Evolutionary conservation across 2,113 vertebrate genomes (phyloP).

Genomic region (Xiphophorus hellerii): DNA sequence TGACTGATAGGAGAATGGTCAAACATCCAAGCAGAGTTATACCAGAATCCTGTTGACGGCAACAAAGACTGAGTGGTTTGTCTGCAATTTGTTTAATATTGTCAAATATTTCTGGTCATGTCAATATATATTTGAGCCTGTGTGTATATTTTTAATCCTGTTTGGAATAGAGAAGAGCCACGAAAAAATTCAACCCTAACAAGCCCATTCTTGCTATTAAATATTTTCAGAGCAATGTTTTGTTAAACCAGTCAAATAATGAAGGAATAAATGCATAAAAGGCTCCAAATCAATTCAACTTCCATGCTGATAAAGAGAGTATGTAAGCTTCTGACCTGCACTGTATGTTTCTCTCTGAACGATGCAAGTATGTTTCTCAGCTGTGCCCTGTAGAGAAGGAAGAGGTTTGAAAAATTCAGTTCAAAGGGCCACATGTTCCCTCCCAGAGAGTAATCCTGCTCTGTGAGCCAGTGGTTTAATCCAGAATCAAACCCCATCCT

Average conservation of each 20-base stretch:
- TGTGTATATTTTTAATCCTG: too few relatives aligned
- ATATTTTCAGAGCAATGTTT: neutral
- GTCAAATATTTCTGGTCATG: too few relatives aligned
- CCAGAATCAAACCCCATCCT: conserved; percentile 49
- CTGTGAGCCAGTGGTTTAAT: conserved; percentile 45
- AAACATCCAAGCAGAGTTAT: neutral
- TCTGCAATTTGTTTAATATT: too few relatives aligned
- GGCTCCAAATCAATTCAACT: conserved; percentile 11
- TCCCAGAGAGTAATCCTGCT: conserved; percentile 58
- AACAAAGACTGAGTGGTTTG: too few relatives aligned
- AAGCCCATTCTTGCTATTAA: neutral
- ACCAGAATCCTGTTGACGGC: too few relatives aligned
- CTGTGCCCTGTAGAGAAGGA: conserved; percentile 10
- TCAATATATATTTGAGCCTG: too few relatives aligned
- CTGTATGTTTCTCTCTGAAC: conserved; percentile 21
- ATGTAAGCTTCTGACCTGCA: neutral
- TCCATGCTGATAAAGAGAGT: conserved; percentile 6
- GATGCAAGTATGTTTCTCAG: conserved; percentile 17
- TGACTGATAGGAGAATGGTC: neutral
- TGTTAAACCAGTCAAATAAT: neutral
- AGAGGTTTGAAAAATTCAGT: conserved; percentile 36
- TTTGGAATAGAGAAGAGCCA: neutral
- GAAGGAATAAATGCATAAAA: conserved; percentile 13
- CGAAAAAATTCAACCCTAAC: neutral
- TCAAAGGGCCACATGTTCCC: conserved; percentile 65